phyloP scores from a whole-genome alignment of 2,888 invertebrate species.

The Pinctada fucata region DNA sequence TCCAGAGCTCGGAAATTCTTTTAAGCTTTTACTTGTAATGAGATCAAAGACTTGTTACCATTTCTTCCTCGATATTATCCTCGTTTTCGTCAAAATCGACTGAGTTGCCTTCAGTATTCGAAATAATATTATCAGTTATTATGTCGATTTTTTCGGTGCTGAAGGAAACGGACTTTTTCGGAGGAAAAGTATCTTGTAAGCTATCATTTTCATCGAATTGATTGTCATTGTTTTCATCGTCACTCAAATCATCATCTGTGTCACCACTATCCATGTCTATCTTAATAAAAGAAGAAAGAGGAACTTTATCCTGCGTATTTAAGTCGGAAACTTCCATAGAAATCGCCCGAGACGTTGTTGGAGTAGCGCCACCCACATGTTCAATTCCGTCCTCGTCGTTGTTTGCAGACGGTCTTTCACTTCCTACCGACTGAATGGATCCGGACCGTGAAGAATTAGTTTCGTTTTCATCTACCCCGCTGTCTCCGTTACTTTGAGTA shows the following conservation, averaged over 20 bases:
- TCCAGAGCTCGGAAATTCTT: too few species aligned
- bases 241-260: conserved; percentile 26
- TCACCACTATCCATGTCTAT: conserved; percentile 33
- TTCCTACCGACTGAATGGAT: conserved; percentile 10
- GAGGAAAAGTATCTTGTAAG: background rate
- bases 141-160: background rate
- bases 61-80: too few species aligned
- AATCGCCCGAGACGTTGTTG: background rate
- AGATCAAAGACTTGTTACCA: too few species aligned
- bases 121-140: background rate
- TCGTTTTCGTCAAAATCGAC: too few species aligned
- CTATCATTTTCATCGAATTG: conserved; percentile 11
- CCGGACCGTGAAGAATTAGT: conserved; percentile 21
- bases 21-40: too few species aligned
- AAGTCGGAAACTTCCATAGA: background rate
- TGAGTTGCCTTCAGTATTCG: too few species aligned
- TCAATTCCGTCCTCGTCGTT: background rate
- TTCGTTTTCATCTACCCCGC: conserved; percentile 36
- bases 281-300: background rate
- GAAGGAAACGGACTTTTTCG: background rate
- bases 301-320: too few species aligned
- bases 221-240: conserved; percentile 17
- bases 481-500: conserved; percentile 27
- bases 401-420: too few species aligned
- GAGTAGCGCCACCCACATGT: background rate